A percentile compares a stretch with the other conserved stretches of the same genome.
These are phyloP conservation scores for Abscondita cerata DNA, from an alignment of 2,888 invertebrate species.

Conservation along the genomic window DNA sequence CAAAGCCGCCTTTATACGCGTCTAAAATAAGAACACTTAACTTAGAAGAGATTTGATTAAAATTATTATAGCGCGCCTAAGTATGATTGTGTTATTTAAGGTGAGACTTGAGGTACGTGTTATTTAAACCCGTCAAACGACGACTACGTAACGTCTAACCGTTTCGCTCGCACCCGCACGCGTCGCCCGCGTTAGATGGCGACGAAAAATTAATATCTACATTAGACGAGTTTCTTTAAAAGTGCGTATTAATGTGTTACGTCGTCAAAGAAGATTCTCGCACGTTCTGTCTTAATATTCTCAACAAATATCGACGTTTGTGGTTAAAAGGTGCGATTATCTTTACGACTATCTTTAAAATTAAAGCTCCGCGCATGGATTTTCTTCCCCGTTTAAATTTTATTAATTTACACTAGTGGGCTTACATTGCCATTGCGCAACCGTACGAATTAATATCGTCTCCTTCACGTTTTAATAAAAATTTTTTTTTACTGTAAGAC, in stretches of 20 bases:
- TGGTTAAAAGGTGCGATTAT: constrained; percentile 34
- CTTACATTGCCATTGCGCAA: too few relatives aligned
- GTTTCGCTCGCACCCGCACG: constrained; percentile 16
- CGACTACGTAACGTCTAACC: constrained; percentile 28
- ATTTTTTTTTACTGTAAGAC: too few relatives aligned
- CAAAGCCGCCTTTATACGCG: constrained; percentile 49
- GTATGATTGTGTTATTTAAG: constrained; percentile 58
- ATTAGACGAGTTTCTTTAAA: constrained; percentile 18
- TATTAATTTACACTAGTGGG: constrained; percentile 3
- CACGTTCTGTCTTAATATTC: constrained; percentile 47
- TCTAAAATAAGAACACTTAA: constrained; percentile 47
- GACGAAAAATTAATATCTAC: constrained; percentile 3
- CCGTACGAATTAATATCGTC: too few relatives aligned
- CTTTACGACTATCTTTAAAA: constrained; percentile 27
- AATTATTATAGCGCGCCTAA: constrained; percentile 56
- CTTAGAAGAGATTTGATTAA: constrained; percentile 53
- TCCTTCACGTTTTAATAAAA: too few relatives aligned
- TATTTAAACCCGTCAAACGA: constrained; percentile 24
- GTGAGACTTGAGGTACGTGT: constrained; percentile 51
- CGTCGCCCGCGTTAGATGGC: neutral
- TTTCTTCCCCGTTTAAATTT: neutral
- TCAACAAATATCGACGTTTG: constrained; percentile 43
- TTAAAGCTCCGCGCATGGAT: constrained; percentile 11
- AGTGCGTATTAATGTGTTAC: constrained; percentile 43
- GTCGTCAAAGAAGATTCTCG: constrained; percentile 41